Evolutionary conservation across 1,140 invertebrate genomes (phyloP).

Genomic region (Anadara kagoshimensis): DNA sequence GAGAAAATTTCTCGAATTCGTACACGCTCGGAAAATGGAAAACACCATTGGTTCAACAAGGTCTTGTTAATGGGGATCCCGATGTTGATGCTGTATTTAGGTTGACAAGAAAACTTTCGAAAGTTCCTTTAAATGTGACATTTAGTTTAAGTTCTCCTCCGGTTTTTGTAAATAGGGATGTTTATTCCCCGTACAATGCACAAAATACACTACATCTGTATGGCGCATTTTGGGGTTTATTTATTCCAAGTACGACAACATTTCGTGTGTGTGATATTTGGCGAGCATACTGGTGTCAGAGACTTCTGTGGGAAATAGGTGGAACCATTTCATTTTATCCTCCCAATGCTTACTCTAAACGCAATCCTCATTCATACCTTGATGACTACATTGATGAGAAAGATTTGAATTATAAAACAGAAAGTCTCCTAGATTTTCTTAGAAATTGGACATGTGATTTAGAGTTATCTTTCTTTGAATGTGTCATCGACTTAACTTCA

Average conservation of each 20-base stretch:
- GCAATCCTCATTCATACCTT: slow-evolving; percentile 21
- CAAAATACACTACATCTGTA: slow-evolving; percentile 18
- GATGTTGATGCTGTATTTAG: slow-evolving; percentile 34
- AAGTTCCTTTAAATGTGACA: slow-evolving; percentile 15
- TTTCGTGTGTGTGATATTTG: slow-evolving; percentile 26
- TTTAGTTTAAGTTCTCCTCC: neutral
- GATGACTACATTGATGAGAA: slow-evolving; percentile 10
- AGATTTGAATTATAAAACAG: too few species aligned
- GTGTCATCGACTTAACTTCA: too few species aligned
- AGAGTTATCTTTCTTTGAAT: too few species aligned
- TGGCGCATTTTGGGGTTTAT: slow-evolving; percentile 10
- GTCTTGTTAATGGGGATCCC: slow-evolving; percentile 25
- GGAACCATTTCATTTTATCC: slow-evolving; percentile 12
- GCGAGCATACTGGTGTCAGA: slow-evolving; percentile 23
- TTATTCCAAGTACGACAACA: slow-evolving; percentile 14
- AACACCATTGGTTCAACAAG: too few species aligned
- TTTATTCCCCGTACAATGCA: slow-evolving; percentile 30
- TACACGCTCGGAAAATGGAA: too few species aligned
- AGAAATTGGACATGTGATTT: too few species aligned
- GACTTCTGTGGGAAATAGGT: neutral
- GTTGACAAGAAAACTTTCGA: neutral
- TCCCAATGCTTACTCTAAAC: slow-evolving; percentile 12
- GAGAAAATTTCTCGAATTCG: too few species aligned
- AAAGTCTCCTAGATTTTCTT: too few species aligned
- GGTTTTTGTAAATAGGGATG: slow-evolving; percentile 1